Conservation (phyloP, 2,797 vertebrate genomes). For the Hydrocynus forskahlii region DNA sequence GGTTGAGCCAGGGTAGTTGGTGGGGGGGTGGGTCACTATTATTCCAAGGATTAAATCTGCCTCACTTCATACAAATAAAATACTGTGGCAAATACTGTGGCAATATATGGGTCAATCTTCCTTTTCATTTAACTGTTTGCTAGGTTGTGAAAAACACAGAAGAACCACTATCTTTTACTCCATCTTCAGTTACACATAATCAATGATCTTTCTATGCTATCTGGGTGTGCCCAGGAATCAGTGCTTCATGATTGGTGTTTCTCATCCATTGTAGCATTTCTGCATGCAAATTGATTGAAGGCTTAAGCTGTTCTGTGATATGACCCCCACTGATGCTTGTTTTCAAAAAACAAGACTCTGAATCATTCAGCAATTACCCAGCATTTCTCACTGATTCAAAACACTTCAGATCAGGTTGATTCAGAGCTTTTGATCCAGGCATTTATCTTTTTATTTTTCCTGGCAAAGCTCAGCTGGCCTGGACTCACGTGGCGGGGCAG, state of each 20-base stretch:
- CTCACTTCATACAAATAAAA: background rate
- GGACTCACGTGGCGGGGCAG: constrained; percentile 58
- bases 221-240: background rate
- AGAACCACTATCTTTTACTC: background rate
- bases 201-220: background rate
- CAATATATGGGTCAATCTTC: background rate
- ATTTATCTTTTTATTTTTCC: background rate
- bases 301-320: background rate
- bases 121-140: background rate
- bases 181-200: too few relatives aligned
- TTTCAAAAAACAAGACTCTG: background rate
- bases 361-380: constrained; percentile 10
- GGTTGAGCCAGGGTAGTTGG: background rate
- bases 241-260: background rate
- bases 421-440: constrained; percentile 7
- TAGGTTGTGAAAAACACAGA: background rate
- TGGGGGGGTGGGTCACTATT: too few relatives aligned
- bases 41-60: background rate
- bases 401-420: constrained; percentile 7
- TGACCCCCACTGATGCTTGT: background rate
- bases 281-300: background rate
- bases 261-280: background rate
- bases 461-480: constrained; percentile 35
- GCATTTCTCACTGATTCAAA: background rate
- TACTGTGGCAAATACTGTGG: background rate